Percentiles rank a stretch among this genome's conserved stretches.
Conservation (phyloP, 2,797 vertebrate genomes). For the Crenichthys baileyi region DNA sequence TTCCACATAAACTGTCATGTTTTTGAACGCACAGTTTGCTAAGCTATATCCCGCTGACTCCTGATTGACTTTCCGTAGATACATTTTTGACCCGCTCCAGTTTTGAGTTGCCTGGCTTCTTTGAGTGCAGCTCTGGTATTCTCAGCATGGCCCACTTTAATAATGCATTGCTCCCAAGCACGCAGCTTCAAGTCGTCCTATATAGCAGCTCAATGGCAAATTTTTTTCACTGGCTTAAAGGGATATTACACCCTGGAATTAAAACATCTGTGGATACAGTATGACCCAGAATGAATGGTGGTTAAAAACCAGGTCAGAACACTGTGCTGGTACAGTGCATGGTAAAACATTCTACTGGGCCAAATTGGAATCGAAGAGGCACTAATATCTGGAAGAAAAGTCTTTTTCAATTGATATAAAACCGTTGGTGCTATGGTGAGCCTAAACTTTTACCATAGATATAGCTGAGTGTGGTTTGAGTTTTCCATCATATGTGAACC, state of each 20-base stretch:
- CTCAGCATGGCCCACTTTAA: constrained; percentile 65
- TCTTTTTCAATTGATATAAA: neutral
- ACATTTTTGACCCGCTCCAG: constrained; percentile 32
- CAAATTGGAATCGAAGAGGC: neutral
- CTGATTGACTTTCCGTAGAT: constrained; percentile 14
- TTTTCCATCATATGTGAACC: neutral
- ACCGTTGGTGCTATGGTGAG: neutral
- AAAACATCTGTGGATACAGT: constrained; percentile 30
- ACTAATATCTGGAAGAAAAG: neutral
- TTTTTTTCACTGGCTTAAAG: constrained; percentile 56
- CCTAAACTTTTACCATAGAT: neutral
- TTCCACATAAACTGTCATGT: constrained; percentile 17
- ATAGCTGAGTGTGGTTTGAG: neutral
- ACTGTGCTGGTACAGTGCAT: neutral
- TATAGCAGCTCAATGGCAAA: constrained; percentile 50
- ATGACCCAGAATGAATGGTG: constrained; percentile 38
- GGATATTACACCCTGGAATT: constrained; percentile 53
- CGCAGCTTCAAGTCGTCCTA: constrained; percentile 57
- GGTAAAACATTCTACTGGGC: neutral
- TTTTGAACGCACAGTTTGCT: constrained; percentile 23
- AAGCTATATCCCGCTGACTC: constrained; percentile 48
- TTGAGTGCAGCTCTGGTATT: constrained; percentile 55
- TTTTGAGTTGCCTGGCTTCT: constrained; percentile 47
- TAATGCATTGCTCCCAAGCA: constrained; percentile 57
- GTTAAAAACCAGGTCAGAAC: constrained; percentile 30